Percentiles rank a stretch among this genome's conserved stretches.
These are phyloP conservation scores for Hyppa rectilinea DNA, from an alignment of 2,888 invertebrate species.

Conservation along the genomic window DNA sequence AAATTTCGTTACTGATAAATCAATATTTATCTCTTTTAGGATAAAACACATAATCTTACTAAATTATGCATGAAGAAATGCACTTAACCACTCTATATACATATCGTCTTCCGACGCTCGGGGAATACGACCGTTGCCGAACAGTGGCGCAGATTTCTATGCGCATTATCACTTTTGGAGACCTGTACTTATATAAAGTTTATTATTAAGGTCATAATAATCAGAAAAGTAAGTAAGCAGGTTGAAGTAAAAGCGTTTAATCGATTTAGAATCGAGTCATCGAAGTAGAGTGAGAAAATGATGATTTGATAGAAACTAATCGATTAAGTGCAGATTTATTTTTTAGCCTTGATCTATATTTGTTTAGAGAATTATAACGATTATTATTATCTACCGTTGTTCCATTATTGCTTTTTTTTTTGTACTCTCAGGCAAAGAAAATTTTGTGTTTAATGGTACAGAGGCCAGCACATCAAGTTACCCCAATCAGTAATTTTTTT, in stretches of 20 bases:
- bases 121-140: no score
- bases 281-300: constrained; percentile 68
- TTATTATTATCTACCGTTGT: constrained; percentile 20
- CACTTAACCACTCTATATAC: no score
- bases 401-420: neutral
- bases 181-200: no score
- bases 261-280: constrained; percentile 64
- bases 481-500: no score
- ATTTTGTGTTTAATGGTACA: neutral
- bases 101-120: no score
- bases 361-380: constrained; percentile 9
- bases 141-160: no score
- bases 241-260: constrained; percentile 71
- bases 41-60: no score
- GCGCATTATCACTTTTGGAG: no score
- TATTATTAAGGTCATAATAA: constrained; percentile 53
- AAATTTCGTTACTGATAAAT: no score
- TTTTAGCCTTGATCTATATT: constrained; percentile 35
- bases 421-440: neutral
- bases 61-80: no score
- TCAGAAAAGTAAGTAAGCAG: constrained; percentile 64
- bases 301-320: constrained; percentile 54
- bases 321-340: constrained; percentile 52
- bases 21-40: no score
- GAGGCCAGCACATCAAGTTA: no score